Base-by-base conservation (phyloP, 2,113 vertebrate genomes). In the Lota lota region DNA sequence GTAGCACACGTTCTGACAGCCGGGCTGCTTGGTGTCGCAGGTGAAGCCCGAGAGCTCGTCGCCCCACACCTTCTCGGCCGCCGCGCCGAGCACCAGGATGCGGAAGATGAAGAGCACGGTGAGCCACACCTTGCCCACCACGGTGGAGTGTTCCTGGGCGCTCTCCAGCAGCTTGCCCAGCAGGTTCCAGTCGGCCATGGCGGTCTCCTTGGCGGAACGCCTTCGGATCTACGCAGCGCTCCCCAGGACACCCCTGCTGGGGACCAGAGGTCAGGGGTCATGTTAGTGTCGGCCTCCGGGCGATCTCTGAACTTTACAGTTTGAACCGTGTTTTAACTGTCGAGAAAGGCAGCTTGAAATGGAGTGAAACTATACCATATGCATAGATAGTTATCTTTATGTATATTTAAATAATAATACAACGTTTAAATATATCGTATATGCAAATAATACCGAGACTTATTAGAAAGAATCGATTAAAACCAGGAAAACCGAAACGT, bases 1-100 rank as follows among this genome's bases (percentile, higher is more conserved):
- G 0, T 96, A 96, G 83, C 95, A 96, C 72, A 95, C 94, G 0
- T 93, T 96, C 83, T 96, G 93, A 83, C 94, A 96, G 79, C 94
- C 94, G 0, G 94, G 95, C 86, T 95, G 94, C 83, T 95, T 95
- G 1, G 95, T 95, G 85, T 95, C 94, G 0, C 95, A 95, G 19
- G 92, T 94, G 84, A 95, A 97, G 60, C 93, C 92, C 0, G 94
- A 94, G 82, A 88, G 87, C 79, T 96, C 94, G 0, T 96, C 94
- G 0, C 94, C 95, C 95, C 94, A 95, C 36, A 95, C 95, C 74
- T 94, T 93, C 87, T 95, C 94, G 0, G 94, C 94, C 0, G 94
- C 95, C 0, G 94, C 51, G 15, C 95, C 94, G 79, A 96, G 88
- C 61, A 95, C 94, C 85, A 95, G 85, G 82, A 96, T 95, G 63